These are phyloP conservation scores for Ferdinandea cuprea DNA, from an alignment of 2,888 invertebrate genomes.

Conservation along the genomic window DNA sequence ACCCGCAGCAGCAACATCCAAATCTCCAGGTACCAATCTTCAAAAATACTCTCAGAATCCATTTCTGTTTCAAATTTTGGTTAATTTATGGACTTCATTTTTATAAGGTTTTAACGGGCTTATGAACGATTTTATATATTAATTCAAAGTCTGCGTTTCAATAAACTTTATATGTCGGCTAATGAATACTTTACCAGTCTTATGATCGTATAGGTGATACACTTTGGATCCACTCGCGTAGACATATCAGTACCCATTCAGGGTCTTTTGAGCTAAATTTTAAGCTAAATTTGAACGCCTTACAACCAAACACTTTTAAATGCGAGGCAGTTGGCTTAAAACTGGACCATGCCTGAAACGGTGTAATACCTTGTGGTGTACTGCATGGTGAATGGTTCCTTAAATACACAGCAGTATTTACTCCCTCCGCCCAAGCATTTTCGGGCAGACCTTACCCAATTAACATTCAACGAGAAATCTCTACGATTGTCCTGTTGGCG, in stretches of 20 bases:
- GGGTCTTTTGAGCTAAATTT: too few relatives aligned
- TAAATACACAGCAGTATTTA: conserved; percentile 30
- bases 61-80: background rate
- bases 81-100: background rate
- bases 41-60: background rate
- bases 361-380: conserved; percentile 13
- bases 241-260: too few relatives aligned
- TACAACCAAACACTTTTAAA: conserved; percentile 24
- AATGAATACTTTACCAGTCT: conserved; percentile 30
- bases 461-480: conserved; percentile 24
- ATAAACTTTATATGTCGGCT: conserved; percentile 13
- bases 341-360: too few relatives aligned
- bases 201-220: conserved; percentile 22
- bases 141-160: background rate
- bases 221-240: conserved; percentile 29
- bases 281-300: conserved; percentile 21
- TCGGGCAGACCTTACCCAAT: conserved; percentile 16
- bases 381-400: conserved; percentile 21
- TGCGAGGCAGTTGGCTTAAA: conserved; percentile 20
- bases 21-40: too few relatives aligned
- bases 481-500: conserved; percentile 22
- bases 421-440: conserved; percentile 13
- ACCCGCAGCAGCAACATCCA: background rate
- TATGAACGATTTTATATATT: too few relatives aligned
- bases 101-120: too few relatives aligned